Conservation (phyloP, 2,888 invertebrate species). For the Glyphotaelius pellucidus region DNA sequence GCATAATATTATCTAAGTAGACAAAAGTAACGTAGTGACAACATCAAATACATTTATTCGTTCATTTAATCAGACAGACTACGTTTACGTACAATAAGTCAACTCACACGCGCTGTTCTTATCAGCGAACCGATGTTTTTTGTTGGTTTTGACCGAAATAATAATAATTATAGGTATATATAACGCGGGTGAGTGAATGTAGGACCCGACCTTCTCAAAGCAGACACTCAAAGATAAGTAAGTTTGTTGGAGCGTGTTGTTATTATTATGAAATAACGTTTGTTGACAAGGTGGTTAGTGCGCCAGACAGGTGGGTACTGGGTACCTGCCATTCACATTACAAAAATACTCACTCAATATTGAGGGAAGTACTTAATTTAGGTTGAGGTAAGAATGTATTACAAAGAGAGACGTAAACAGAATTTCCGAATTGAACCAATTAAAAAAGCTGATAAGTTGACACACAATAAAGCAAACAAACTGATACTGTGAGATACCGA, state of each 20-base stretch:
- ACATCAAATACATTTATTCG: background rate
- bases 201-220: background rate
- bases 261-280: background rate
- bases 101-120: background rate
- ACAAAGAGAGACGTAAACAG: background rate
- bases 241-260: background rate
- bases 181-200: background rate
- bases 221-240: background rate
- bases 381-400: background rate
- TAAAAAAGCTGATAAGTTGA: background rate
- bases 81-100: background rate
- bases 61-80: background rate
- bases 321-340: background rate
- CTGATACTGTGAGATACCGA: no score
- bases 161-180: background rate
- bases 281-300: slow-evolving; percentile 2
- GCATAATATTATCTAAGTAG: background rate
- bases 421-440: background rate
- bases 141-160: background rate
- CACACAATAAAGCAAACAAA: background rate
- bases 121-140: background rate
- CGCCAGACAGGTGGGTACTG: background rate
- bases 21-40: background rate
- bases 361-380: background rate
- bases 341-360: background rate